Percentiles rank a stretch among this genome's conserved stretches.
Evolutionary conservation across 2,888 invertebrate genomes (phyloP).

Genomic region (Epinotia demarniana): DNA sequence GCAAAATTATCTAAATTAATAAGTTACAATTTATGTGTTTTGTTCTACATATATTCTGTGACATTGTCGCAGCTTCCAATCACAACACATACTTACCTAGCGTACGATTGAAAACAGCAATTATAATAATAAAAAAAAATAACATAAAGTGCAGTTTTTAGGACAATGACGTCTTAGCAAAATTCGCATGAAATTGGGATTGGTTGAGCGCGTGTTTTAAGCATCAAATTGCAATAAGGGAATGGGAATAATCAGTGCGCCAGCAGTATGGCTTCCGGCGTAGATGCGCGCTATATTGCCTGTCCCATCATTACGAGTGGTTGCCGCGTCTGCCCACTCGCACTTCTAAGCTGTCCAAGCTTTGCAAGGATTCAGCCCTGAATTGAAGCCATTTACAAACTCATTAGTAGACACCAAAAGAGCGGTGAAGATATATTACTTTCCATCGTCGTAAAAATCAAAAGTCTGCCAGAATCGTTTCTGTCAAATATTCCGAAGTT

Average conservation of each 20-base stretch:
- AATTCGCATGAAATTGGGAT: too few species aligned
- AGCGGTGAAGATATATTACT: conserved; percentile 1
- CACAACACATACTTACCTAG: too few species aligned
- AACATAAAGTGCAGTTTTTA: too few species aligned
- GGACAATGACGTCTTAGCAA: too few species aligned
- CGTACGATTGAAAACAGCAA: too few species aligned
- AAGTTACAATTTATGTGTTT: too few species aligned
- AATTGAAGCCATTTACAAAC: conserved; percentile 25
- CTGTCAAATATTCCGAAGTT: conserved; percentile 2
- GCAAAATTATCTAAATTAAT: too few species aligned
- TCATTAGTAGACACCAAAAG: neutral
- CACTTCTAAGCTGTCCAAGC: conserved; percentile 50
- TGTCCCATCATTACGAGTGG: conserved; percentile 63
- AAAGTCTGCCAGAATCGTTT: conserved; percentile 8
- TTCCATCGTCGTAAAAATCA: conserved; percentile 5
- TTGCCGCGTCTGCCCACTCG: conserved; percentile 51
- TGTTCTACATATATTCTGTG: too few species aligned
- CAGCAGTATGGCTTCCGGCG: conserved; percentile 75
- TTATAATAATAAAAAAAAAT: too few species aligned
- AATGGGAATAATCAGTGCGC: conserved; percentile 64
- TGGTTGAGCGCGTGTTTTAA: neutral
- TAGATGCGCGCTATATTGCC: conserved; percentile 77
- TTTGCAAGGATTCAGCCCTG: conserved; percentile 39
- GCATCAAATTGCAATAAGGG: conserved; percentile 27
- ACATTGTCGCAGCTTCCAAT: too few species aligned